A percentile compares a stretch with the other conserved stretches of the same genome.
Conservation (phyloP, 2,888 invertebrate species). For the Drosophila subquinaria region DNA sequence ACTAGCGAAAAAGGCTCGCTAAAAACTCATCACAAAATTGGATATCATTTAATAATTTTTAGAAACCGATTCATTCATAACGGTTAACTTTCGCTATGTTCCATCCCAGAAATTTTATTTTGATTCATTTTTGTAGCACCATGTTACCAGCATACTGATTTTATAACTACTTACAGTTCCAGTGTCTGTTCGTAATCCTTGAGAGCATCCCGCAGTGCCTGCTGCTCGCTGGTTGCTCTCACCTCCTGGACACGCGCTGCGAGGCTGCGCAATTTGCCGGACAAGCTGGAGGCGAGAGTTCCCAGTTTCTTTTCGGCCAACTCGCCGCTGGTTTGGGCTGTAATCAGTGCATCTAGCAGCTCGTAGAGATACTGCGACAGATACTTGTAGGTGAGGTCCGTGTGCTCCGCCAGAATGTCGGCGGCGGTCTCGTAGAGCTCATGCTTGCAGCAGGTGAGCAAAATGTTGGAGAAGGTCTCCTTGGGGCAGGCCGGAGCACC, state of each 20-base stretch:
- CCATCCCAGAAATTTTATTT: too few relatives aligned
- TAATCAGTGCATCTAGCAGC: conserved; percentile 98
- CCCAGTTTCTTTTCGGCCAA: conserved; percentile 98
- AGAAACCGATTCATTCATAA: too few relatives aligned
- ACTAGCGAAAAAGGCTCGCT: too few relatives aligned
- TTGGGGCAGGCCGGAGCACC: conserved; percentile 95
- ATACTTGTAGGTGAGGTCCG: conserved; percentile 97
- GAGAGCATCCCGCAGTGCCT: conserved; percentile 94
- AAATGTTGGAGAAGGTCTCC: conserved; percentile 98
- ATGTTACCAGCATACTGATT: not conserved
- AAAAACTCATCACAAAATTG: too few relatives aligned
- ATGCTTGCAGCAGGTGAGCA: conserved; percentile 97
- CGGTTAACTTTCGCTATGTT: too few relatives aligned
- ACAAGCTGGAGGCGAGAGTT: conserved; percentile 95
- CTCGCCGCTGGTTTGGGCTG: conserved; percentile 97
- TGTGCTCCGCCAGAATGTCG: conserved; percentile 98
- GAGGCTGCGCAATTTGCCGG: conserved; percentile 94
- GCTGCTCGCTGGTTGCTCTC: conserved; percentile 94
- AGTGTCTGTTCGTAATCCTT: conserved; percentile 95
- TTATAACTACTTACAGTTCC: conserved; percentile 87
- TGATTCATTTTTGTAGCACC: too few relatives aligned
- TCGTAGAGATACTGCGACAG: conserved; percentile 97
- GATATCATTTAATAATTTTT: too few relatives aligned
- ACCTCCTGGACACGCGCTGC: conserved; percentile 98
- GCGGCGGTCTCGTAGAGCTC: conserved; percentile 99